These are phyloP conservation scores for Physocephala rufipes DNA, from an alignment of 2,888 invertebrate species.

Conservation along the genomic window DNA sequence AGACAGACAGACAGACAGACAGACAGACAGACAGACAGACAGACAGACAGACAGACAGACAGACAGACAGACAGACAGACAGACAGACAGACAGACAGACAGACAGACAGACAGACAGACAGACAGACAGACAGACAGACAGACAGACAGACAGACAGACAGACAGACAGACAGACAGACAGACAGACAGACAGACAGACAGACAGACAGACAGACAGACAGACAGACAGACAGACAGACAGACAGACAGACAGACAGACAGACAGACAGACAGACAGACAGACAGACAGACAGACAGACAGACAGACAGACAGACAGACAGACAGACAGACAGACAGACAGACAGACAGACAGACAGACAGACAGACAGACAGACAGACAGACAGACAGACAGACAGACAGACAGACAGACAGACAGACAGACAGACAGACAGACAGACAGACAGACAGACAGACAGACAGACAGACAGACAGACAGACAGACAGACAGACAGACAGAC, in stretches of 20 bases:
- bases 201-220: slow-evolving; percentile 1
- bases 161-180: slow-evolving; percentile 1
- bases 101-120: slow-evolving; percentile 1
- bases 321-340: slow-evolving; percentile 1
- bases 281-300: slow-evolving; percentile 1
- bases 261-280: slow-evolving; percentile 1
- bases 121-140: slow-evolving; percentile 1
- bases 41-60: too few relatives aligned
- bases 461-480: slow-evolving; percentile 1
- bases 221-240: slow-evolving; percentile 1
- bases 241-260: slow-evolving; percentile 1
- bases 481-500: slow-evolving; percentile 1
- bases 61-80: too few relatives aligned
- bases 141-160: slow-evolving; percentile 1
- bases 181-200: slow-evolving; percentile 1
- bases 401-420: slow-evolving; percentile 1
- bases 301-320: slow-evolving; percentile 1
- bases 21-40: too few relatives aligned
- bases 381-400: slow-evolving; percentile 1
- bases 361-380: slow-evolving; percentile 1
- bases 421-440: slow-evolving; percentile 1
- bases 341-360: slow-evolving; percentile 1
- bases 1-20: too few relatives aligned
- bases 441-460: slow-evolving; percentile 1
- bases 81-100: too few relatives aligned